Base-by-base conservation (phyloP, 2,888 invertebrate genomes). In the Drosophila multiciliata region DNA sequence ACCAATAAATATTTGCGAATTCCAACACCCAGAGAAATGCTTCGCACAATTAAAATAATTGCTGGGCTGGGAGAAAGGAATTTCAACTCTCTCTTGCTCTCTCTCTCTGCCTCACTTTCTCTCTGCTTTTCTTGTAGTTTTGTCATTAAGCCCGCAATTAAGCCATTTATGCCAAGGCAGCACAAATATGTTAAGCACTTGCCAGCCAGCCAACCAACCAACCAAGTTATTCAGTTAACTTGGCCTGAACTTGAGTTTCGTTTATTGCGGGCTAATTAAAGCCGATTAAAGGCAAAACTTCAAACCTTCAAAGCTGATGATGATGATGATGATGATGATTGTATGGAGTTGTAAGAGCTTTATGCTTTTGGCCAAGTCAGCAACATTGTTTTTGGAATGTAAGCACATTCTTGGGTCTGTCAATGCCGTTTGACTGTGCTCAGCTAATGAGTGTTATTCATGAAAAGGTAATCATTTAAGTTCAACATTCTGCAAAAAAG, bases 91-190 rank as follows among this genome's bases (percentile, higher is more conserved):
- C 15, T 3, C 53, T 20, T 8, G 7, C 7, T n/a, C n/a, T 45
- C 55, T 32, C 20, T 45, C 32, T 32, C 40, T 59, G 3, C 8
- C 35, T 36, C 29, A 5, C 29, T 29, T 29, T 3, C 15, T 20
- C 29, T 36, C 29, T 50, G 36, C 52, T 42, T 58, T 20, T 50
- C 23, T 36, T 55, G 35, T n/a, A 72, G 33, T 49, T 77, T 80
- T 80, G 82, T 78, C 79, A 80, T 80, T 80, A 80, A 70, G 79
- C 64, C 71, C 54, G 68, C 87, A 87, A 84, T 85, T 89, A 89
- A 85, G 85, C 88, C 88, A 85, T 85, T 85, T 87, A 88, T 89
- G 90, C 80, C 65, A 73, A 69, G 85, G 84, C 83, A 87, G 88
- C 85, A 79, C 74, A 85, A 85, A 78, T 76, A 86, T 86, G 72